Conservation (phyloP, 2,113 vertebrate species). For the Ginglymostoma cirratum region DNA sequence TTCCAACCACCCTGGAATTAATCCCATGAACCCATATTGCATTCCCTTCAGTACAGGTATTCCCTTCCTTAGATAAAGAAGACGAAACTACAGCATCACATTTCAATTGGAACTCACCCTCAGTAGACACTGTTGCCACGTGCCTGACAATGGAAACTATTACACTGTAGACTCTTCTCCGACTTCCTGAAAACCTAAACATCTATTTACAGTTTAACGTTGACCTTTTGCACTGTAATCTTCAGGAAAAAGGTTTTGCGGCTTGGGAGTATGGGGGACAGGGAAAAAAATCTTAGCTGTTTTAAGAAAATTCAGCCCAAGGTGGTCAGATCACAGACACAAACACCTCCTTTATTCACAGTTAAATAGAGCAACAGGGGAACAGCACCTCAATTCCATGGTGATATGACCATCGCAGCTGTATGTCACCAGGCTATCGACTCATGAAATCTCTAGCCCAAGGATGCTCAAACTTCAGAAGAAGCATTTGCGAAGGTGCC, state of each 20-base stretch:
- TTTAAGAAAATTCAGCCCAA: neutral
- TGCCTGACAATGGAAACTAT: too few species aligned
- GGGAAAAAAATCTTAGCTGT: neutral
- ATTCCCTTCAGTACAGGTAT: neutral
- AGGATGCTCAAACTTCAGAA: too few species aligned
- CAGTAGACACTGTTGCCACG: too few species aligned
- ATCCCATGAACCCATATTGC: neutral
- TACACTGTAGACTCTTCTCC: too few species aligned
- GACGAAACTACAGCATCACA: neutral
- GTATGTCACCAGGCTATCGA: too few species aligned
- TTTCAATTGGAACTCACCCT: too few species aligned
- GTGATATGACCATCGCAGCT: neutral
- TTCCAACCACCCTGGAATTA: neutral
- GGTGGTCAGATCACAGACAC: neutral
- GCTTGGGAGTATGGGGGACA: neutral
- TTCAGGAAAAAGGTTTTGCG: neutral
- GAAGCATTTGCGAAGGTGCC: too few species aligned
- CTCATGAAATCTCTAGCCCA: too few species aligned
- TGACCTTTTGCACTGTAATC: neutral
- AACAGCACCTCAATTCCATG: neutral
- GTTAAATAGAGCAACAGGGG: neutral
- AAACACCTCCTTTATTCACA: neutral
- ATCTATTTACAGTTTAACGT: too few species aligned
- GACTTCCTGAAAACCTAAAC: too few species aligned
- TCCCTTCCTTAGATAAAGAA: neutral